phyloP scores from a whole-genome alignment of 1,140 invertebrate genomes.

The Zaprionus kolodkinae region DNA sequence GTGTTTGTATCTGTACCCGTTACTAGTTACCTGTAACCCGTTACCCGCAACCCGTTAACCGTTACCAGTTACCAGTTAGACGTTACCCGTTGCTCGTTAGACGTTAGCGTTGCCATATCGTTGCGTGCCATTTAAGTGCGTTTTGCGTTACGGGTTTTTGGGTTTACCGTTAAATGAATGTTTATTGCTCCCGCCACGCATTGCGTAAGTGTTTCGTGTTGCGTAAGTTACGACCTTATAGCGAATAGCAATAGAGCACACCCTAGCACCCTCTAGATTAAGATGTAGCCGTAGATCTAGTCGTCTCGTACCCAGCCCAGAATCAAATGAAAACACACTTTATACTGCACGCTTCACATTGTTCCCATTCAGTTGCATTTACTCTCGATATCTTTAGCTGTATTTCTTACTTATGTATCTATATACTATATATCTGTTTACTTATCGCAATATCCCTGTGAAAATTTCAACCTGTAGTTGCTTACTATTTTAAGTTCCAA shows the following conservation, averaged over 20 bases:
- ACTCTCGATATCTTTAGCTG: constrained; percentile 7
- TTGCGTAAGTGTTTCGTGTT: constrained; percentile 74
- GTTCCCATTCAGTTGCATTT: constrained; percentile 17
- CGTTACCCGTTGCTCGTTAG: constrained; percentile 33
- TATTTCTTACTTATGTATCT: neutral
- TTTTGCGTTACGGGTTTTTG: constrained; percentile 36
- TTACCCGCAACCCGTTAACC: constrained; percentile 28
- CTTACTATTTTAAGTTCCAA: constrained; percentile 35
- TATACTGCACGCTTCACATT: constrained; percentile 33
- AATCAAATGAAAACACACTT: constrained; percentile 14
- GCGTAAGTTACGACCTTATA: constrained; percentile 60
- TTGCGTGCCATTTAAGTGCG: constrained; percentile 46
- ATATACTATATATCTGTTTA: constrained; percentile 2
- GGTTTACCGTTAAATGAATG: constrained; percentile 53
- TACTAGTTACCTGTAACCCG: constrained; percentile 7
- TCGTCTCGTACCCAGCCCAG: constrained; percentile 10
- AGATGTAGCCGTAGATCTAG: constrained; percentile 3
- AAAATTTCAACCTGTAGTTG: constrained; percentile 32
- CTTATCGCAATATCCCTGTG: neutral
- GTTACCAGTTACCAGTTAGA: constrained; percentile 42
- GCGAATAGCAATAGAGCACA: constrained; percentile 34
- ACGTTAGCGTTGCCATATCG: constrained; percentile 47
- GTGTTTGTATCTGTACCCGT: constrained; percentile 33
- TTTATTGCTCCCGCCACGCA: constrained; percentile 47
- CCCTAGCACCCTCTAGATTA: constrained; percentile 8